Evolutionary conservation across 1,140 invertebrate genomes (phyloP).

Genomic region (Drosophila albomicans): DNA sequence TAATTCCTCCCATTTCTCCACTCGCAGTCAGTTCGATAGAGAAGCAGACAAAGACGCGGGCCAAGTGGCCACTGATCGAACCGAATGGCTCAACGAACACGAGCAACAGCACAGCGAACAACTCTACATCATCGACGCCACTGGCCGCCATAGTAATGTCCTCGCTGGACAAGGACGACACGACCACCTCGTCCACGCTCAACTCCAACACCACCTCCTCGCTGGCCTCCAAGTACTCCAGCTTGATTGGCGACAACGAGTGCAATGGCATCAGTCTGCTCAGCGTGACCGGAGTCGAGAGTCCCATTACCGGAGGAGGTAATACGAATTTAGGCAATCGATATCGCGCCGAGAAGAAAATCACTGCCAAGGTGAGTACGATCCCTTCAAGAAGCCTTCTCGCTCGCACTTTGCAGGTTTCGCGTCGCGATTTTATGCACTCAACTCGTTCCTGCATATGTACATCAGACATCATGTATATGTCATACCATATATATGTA

Average conservation of each 20-base stretch:
- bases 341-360: slow-evolving; percentile 84
- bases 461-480: not conserved
- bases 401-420: slow-evolving; percentile 28
- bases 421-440: slow-evolving; percentile 25
- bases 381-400: not conserved
- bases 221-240: slow-evolving; percentile 79
- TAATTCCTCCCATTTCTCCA: not conserved
- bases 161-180: slow-evolving; percentile 77
- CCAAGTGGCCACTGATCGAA: slow-evolving; percentile 82
- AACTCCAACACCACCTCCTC: slow-evolving; percentile 81
- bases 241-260: slow-evolving; percentile 78
- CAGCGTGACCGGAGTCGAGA: slow-evolving; percentile 57
- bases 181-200: slow-evolving; percentile 74
- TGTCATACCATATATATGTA: slow-evolving; percentile 9
- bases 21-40: slow-evolving; percentile 81
- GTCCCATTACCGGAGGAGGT: slow-evolving; percentile 61
- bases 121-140: slow-evolving; percentile 78
- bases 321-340: slow-evolving; percentile 78
- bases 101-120: slow-evolving; percentile 81
- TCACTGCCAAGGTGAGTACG: slow-evolving; percentile 83
- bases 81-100: slow-evolving; percentile 78
- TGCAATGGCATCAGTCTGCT: slow-evolving; percentile 62
- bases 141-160: slow-evolving; percentile 75
- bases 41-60: slow-evolving; percentile 80
- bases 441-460: slow-evolving; percentile 1